Percentiles rank a stretch among this genome's conserved stretches.
These are phyloP conservation scores for Phymorhynchus buccinoides DNA, from an alignment of 1,140 invertebrate species.

Conservation along the genomic window DNA sequence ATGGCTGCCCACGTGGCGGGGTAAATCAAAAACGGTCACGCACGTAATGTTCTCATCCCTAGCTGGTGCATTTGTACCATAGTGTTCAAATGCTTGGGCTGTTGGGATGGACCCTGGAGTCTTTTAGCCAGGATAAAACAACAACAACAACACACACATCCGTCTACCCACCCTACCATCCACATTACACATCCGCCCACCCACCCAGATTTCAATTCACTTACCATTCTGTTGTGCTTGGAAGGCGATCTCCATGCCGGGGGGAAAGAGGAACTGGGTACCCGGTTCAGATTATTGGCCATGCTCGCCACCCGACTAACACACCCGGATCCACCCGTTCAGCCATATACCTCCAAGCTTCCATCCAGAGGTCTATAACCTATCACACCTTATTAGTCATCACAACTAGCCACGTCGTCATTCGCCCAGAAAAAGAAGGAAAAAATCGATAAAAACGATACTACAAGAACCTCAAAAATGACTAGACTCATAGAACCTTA, in stretches of 20 bases:
- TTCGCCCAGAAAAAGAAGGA: neutral
- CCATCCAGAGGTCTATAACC: too few relatives aligned
- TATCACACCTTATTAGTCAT: neutral
- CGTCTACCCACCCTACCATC: too few relatives aligned
- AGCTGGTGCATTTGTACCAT: too few relatives aligned
- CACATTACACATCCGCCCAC: too few relatives aligned
- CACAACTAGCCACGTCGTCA: neutral
- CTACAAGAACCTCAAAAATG: neutral
- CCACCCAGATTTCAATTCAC: neutral
- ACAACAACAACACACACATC: too few relatives aligned
- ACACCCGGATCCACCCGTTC: conserved; percentile 3
- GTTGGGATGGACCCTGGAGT: too few relatives aligned
- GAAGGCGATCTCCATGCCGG: conserved; percentile 24
- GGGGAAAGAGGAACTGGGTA: conserved; percentile 15
- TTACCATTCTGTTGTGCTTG: conserved; percentile 15
- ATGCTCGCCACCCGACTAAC: neutral
- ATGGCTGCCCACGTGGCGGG: too few relatives aligned
- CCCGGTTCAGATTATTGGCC: neutral
- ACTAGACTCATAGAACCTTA: neutral
- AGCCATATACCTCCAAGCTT: neutral
- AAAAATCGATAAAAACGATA: too few relatives aligned
- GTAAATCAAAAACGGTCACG: too few relatives aligned
- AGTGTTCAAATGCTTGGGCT: too few relatives aligned
- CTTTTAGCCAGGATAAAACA: too few relatives aligned
- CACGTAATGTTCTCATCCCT: too few relatives aligned